Percentiles rank a stretch among this genome's conserved stretches.
These are phyloP conservation scores for Agrotis clavis DNA, from an alignment of 2,888 invertebrate species.

Conservation along the genomic window DNA sequence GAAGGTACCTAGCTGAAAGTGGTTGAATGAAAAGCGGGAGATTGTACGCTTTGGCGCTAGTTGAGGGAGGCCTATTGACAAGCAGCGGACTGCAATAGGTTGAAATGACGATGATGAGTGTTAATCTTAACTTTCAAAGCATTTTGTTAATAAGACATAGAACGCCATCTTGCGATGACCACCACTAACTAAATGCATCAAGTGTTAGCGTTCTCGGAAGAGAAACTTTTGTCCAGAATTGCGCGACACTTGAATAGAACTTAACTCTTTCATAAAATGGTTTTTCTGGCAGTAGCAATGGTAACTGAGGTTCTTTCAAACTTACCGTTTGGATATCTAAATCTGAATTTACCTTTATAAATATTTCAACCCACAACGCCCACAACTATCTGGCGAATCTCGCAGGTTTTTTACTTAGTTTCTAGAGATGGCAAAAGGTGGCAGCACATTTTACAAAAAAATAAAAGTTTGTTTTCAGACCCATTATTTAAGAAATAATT, in stretches of 20 bases:
- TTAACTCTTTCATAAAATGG: too few relatives aligned
- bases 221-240: not conserved
- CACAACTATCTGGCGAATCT: not conserved
- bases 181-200: not conserved
- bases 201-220: not conserved
- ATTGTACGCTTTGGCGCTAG: too few relatives aligned
- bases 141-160: not conserved
- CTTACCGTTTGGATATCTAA: not conserved
- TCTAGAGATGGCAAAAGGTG: conserved; percentile 17
- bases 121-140: too few relatives aligned
- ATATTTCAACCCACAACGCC: too few relatives aligned
- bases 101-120: too few relatives aligned
- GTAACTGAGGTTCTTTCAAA: not conserved
- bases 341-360: too few relatives aligned
- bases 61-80: too few relatives aligned
- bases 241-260: too few relatives aligned
- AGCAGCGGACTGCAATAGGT: too few relatives aligned
- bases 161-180: conserved; percentile 21
- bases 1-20: too few relatives aligned
- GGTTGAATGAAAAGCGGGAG: too few relatives aligned
- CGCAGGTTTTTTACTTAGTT: not conserved
- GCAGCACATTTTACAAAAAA: conserved; percentile 11
- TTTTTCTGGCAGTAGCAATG: too few relatives aligned
- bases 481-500: not conserved
- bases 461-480: not conserved